Base-by-base conservation (phyloP, 92 coral and sea anemone genomes). In the Heteractis magnifica region DNA sequence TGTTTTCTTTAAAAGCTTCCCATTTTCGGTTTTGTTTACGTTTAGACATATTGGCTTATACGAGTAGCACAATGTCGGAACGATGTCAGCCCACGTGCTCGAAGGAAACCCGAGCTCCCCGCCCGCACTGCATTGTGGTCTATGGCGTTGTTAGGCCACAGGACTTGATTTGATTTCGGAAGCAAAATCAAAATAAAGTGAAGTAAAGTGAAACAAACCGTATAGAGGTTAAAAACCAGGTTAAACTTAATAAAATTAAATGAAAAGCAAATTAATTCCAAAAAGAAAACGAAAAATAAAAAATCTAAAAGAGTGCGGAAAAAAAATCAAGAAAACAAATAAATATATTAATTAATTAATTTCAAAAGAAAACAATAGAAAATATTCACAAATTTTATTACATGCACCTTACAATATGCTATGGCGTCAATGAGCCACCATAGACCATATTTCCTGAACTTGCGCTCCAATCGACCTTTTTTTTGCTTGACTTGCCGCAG, bases 391-490 rank as follows among this genome's bases (percentile, higher is more conserved):
- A 34, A 34, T 34, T 34, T 34, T 34, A 34, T 34, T 34, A 34
- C 44, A 34, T 34, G 3, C 44, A 34, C 44, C 44, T 1, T 34
- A 34, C 2, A 34, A 34, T 34, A 34, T 34, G 44, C 44, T 34
- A 34, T 34, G 44, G 44, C 44, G 44, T 34, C 44, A 34, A 34
- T 34, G 3, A 2, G 44, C 44, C 44, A 80, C 84, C 21, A 56
- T 80, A 80, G 76, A 52, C 84, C 15, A 5, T 1, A 10, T 18
- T 60, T 4, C 19, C 68, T 60, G 20, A 8, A 60, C 6, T 5
- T 5, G 5, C 81, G 81, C 59, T 83, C 75, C 41, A 75, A 34
- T 26, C 81, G 64, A 23, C 87, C 71, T 62, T 75, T 74, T 23
- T 75, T 55, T 15, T 55, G 81, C 15, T 75, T 83, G 13, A 23